phyloP scores from a whole-genome alignment of 2,888 invertebrate species.

The Calameuta pallipes region DNA sequence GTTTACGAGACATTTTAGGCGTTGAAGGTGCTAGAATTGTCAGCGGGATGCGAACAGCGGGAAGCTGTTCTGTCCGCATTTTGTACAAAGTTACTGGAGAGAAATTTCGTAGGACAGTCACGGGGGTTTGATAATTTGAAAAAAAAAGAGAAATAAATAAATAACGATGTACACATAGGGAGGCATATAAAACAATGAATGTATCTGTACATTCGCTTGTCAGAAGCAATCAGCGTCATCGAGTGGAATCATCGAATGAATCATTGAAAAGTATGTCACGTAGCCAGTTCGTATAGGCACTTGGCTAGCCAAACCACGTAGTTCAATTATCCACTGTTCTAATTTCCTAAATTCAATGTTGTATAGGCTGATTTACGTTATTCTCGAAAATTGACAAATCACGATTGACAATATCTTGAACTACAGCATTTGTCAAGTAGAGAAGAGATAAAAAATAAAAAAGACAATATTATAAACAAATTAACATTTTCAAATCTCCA shows the following conservation, averaged over 20 bases:
- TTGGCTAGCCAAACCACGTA: conserved; percentile 44
- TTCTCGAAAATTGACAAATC: neutral
- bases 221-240: neutral
- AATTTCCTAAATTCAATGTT: conserved; percentile 45
- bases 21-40: conserved; percentile 35
- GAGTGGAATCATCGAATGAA: conserved; percentile 22
- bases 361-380: neutral
- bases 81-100: neutral
- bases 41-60: conserved; percentile 42
- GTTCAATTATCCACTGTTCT: conserved; percentile 44
- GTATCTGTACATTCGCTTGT: neutral
- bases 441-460: neutral
- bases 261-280: conserved; percentile 50
- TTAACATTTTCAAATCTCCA: no score
- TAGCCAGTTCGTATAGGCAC: conserved; percentile 31
- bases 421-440: neutral
- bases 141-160: neutral
- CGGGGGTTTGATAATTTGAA: neutral
- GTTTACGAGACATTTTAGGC: conserved; percentile 8
- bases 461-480: no score
- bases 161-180: neutral
- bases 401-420: neutral
- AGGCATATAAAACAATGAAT: neutral
- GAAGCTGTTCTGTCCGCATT: conserved; percentile 15
- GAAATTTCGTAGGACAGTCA: neutral